Evolutionary conservation across 2,888 invertebrate genomes (phyloP), one percentile per base, ranked within the genome.

Genomic region (Hyalella azteca): DNA sequence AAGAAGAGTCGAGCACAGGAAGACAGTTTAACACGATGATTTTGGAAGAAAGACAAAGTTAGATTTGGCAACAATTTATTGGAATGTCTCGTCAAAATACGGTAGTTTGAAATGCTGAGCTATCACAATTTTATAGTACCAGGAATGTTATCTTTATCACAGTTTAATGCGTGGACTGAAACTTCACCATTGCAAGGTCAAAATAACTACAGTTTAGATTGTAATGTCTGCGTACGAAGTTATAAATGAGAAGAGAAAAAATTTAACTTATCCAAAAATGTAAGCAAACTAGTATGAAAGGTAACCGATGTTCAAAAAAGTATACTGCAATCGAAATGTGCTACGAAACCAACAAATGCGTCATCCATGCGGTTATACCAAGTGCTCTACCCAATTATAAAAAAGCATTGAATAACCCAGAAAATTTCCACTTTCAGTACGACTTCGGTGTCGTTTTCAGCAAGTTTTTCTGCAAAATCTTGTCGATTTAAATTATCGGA

Each of bases 41-140:
- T 54, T 66, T 66, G 32, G 66, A 36, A 66, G 13, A 36, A 66
- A 66, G 66, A 66, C 66, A 66, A 66, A 5, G 36, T 19, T 19
- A 7, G 29, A 66, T 66, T 66, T 66, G 66, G 66, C 66, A 66
- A 66, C 66, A 32, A 36, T 66, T 66, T 66, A 66, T 66, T 66
- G 66, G 66, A 66, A 66, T 66, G 66, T 66, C 45, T 45, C 66
- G 15, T 66, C 66, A 66, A 66, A 66, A 66, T 66, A 66, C 66
- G 32, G 29, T 66, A 9, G 39, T 36, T 66, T 32, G 66, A 66
- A 66, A 66, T 66, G 66, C 32, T 66, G 66, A 36, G n/a, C 36
- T 66, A 66, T 32, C 36, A 66, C 66, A 66, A 66, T 19, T 36
- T 66, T 66, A 7, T 66, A 66, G 36, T 36, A 66, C 5, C n/a